These are phyloP conservation scores for Euphydryas editha DNA, from an alignment of 2,888 invertebrate genomes.

Conservation along the genomic window DNA sequence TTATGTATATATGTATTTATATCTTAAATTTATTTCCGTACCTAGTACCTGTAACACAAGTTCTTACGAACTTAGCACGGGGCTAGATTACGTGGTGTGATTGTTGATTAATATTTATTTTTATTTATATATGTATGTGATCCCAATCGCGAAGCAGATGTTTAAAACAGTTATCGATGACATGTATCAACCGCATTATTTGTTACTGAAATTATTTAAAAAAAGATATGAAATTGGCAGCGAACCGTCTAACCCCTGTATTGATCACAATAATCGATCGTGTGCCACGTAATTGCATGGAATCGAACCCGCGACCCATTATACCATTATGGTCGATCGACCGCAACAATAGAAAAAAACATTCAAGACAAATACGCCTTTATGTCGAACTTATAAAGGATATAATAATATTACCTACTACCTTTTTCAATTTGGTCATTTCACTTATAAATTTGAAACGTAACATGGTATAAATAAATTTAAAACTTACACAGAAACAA, in stretches of 20 bases:
- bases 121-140: not conserved
- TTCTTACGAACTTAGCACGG: no score
- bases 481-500: not conserved
- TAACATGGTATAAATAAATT: conserved; percentile 4
- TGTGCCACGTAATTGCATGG: conserved; percentile 82
- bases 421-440: conserved; percentile 18
- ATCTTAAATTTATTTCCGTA: no score
- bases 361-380: conserved; percentile 37
- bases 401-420: conserved; percentile 8
- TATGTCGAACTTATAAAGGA: conserved; percentile 17
- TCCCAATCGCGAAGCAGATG: conserved; percentile 38
- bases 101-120: not conserved
- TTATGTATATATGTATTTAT: no score
- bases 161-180: conserved; percentile 61
- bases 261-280: conserved; percentile 84
- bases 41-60: no score
- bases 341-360: conserved; percentile 69
- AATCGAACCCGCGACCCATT: conserved; percentile 80
- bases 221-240: conserved; percentile 81
- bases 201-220: conserved; percentile 70
- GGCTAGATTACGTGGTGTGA: no score
- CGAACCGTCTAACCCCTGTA: conserved; percentile 81
- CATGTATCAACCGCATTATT: conserved; percentile 63
- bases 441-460: conserved; percentile 8
- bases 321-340: conserved; percentile 80